phyloP scores from a whole-genome alignment of 2,113 vertebrate genomes.

The Aptenodytes forsteri region DNA sequence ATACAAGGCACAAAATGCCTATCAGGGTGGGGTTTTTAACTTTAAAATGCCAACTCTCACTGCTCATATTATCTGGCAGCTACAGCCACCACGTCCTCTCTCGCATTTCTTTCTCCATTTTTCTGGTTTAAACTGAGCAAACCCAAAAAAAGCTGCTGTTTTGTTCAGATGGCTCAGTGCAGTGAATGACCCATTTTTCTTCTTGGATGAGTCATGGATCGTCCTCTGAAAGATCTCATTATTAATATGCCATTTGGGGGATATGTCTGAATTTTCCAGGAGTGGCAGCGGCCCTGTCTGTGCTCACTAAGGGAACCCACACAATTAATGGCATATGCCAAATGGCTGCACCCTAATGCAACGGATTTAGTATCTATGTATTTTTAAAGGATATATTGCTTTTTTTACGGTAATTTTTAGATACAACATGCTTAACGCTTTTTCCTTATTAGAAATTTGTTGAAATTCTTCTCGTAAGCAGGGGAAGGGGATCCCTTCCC shows the following conservation, averaged over 20 bases:
- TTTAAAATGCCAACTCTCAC: not conserved
- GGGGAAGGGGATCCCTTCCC: not conserved
- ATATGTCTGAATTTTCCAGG: conserved; percentile 26
- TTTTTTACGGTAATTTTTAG: not conserved
- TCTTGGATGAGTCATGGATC: conserved; percentile 26
- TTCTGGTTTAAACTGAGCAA: conserved; percentile 10
- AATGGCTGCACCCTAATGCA: not conserved
- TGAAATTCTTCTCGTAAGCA: not conserved
- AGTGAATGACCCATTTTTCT: conserved; percentile 48
- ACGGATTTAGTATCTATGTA: not conserved
- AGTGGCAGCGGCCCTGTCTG: not conserved
- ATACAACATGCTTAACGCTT: not conserved
- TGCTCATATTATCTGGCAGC: not conserved
- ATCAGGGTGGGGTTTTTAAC: not conserved
- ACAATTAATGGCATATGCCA: not conserved
- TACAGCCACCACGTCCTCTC: not conserved
- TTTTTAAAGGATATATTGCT: not conserved
- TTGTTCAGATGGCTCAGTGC: not conserved
- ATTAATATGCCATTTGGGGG: conserved; percentile 35
- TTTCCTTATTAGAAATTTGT: not conserved
- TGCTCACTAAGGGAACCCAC: not conserved
- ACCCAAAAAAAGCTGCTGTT: not conserved
- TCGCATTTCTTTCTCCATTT: not conserved
- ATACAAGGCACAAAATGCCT: not conserved
- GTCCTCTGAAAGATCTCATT: conserved; percentile 57